Percentiles rank a stretch among this genome's conserved stretches.
Conservation (phyloP, 2,113 vertebrate genomes). For the Cyanistes caeruleus region DNA sequence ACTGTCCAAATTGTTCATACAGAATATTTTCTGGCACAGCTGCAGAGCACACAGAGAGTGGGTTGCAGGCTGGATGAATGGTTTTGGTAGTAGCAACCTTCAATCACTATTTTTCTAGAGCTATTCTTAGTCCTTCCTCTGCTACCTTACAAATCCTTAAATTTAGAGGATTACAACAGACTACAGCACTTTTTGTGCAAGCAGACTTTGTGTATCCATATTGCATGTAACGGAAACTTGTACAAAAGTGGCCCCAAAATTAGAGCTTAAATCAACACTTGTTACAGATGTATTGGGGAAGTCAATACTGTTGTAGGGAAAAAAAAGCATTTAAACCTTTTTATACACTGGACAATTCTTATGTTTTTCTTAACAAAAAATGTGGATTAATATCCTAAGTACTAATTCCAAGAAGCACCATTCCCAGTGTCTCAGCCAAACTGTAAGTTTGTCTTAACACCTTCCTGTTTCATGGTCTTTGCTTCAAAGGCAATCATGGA, state of each 20-base stretch:
- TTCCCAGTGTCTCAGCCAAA: not conserved
- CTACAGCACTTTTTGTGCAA: not conserved
- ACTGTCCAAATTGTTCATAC: not conserved
- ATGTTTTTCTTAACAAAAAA: not conserved
- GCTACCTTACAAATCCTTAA: not conserved
- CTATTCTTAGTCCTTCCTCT: not conserved
- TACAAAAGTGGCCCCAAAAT: not conserved
- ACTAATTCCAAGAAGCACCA: not conserved
- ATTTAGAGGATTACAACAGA: not conserved
- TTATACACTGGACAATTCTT: not conserved
- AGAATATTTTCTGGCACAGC: not conserved
- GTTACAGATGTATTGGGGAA: not conserved
- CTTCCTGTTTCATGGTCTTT: not conserved
- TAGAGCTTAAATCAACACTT: not conserved
- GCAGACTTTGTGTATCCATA: not conserved
- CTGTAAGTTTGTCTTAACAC: not conserved
- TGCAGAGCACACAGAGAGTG: not conserved
- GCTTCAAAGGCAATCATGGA: not conserved
- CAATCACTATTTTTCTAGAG: not conserved
- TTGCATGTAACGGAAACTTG: not conserved
- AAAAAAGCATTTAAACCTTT: not conserved
- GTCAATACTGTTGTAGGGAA: not conserved
- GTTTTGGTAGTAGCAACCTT: not conserved
- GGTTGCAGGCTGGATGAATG: constrained; percentile 3
- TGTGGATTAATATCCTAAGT: not conserved